These are phyloP conservation scores for Anthoptus insignis DNA, from an alignment of 2,888 invertebrate genomes.

Conservation along the genomic window DNA sequence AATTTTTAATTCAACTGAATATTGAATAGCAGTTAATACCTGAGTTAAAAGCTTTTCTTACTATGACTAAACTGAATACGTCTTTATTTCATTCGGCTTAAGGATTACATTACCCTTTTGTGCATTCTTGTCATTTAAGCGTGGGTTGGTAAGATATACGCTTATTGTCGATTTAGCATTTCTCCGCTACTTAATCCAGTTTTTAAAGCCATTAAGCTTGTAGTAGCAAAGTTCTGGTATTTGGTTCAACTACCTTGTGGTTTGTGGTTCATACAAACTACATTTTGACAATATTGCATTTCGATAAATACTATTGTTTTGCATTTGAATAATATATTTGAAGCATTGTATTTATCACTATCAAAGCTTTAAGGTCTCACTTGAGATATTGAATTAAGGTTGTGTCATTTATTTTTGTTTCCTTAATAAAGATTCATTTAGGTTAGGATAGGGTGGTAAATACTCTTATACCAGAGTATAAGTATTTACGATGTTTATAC, in stretches of 20 bases:
- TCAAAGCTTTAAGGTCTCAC: too few relatives aligned
- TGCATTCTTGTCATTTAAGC: slow-evolving; percentile 51
- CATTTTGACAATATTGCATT: slow-evolving; percentile 24
- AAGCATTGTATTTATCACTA: too few relatives aligned
- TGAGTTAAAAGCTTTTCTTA: slow-evolving; percentile 44
- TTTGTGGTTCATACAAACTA: slow-evolving; percentile 45
- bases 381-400: too few relatives aligned
- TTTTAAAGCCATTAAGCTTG: slow-evolving; percentile 80
- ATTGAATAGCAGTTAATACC: slow-evolving; percentile 49
- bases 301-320: slow-evolving; percentile 13
- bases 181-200: slow-evolving; percentile 84
- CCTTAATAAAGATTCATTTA: too few relatives aligned
- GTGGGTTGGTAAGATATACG: slow-evolving; percentile 83
- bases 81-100: slow-evolving; percentile 54
- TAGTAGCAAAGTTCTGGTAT: slow-evolving; percentile 76
- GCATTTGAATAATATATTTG: too few relatives aligned
- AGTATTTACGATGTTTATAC: too few relatives aligned
- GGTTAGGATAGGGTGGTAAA: too few relatives aligned
- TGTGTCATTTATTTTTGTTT: too few relatives aligned
- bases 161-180: slow-evolving; percentile 83
- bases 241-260: slow-evolving; percentile 56
- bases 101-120: slow-evolving; percentile 53
- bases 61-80: slow-evolving; percentile 28
- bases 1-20: slow-evolving; percentile 53
- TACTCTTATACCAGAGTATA: too few relatives aligned